A percentile compares a stretch with the other conserved stretches of the same genome.
Evolutionary conservation across 2,797 vertebrate species (phyloP).

Genomic region (Babyrousa celebensis): DNA sequence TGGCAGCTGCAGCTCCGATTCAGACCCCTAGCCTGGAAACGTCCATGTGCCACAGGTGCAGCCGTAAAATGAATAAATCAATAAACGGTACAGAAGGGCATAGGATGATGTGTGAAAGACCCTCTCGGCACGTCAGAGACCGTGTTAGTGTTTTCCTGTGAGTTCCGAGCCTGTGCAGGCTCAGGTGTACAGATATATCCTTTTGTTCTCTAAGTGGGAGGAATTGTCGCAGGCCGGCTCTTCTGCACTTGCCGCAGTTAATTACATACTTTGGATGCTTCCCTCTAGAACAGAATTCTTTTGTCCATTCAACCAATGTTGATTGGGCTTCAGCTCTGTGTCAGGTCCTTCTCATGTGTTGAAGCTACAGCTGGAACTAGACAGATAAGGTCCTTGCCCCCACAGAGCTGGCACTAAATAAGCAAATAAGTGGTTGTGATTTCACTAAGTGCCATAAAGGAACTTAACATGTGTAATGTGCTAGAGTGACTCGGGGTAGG

Average conservation of each 20-base stretch:
- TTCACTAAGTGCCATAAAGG: background rate
- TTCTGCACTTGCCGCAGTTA: background rate
- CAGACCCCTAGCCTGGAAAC: too few relatives aligned
- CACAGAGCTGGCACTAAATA: background rate
- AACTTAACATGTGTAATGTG: rapidly evolving
- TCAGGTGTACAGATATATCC: background rate
- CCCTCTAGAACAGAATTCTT: background rate
- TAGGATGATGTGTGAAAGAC: background rate
- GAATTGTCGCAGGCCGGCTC: background rate
- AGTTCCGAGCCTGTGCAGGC: background rate
- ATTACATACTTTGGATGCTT: background rate
- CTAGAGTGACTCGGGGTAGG: background rate
- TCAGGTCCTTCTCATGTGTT: background rate
- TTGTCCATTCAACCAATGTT: background rate
- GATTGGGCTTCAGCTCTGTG: background rate
- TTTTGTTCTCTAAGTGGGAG: background rate
- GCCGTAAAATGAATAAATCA: too few relatives aligned
- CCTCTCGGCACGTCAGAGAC: background rate
- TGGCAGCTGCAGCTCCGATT: too few relatives aligned
- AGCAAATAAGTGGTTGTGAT: background rate
- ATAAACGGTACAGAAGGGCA: background rate
- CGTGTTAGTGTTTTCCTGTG: background rate
- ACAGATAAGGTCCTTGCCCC: background rate
- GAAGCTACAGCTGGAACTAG: background rate
- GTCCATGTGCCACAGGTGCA: too few relatives aligned